phyloP scores from a whole-genome alignment of 2,113 vertebrate genomes.

The Phoxinus phoxinus region DNA sequence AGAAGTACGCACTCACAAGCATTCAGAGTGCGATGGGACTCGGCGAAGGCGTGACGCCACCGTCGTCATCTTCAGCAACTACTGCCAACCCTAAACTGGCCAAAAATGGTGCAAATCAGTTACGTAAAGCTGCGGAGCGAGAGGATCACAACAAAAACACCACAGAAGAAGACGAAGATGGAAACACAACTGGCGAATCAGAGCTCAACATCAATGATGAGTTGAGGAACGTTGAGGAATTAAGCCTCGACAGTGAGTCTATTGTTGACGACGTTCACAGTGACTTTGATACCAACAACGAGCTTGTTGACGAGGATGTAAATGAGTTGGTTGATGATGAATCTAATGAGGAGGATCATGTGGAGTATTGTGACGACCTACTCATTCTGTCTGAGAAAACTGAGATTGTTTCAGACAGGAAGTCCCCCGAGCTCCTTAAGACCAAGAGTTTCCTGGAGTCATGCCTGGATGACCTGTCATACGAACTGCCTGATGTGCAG shows the following conservation, averaged over 20 bases:
- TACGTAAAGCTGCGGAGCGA: constrained; percentile 90
- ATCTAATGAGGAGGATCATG: constrained; percentile 35
- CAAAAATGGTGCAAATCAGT: constrained; percentile 95
- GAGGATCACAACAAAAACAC: constrained; percentile 93
- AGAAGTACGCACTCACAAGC: constrained; percentile 93
- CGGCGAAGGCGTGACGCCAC: constrained; percentile 72
- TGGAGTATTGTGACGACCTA: constrained; percentile 51
- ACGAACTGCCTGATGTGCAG: not conserved
- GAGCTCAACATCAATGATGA: constrained; percentile 60
- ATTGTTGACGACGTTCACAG: constrained; percentile 33
- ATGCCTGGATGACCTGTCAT: constrained; percentile 76
- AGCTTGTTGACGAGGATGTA: constrained; percentile 61
- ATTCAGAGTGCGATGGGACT: constrained; percentile 97
- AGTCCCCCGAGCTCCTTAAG: constrained; percentile 69
- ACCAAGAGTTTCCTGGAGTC: constrained; percentile 87
- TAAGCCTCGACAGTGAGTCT: constrained; percentile 26
- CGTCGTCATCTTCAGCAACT: constrained; percentile 66
- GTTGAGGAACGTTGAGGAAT: constrained; percentile 53
- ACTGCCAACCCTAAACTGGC: constrained; percentile 90
- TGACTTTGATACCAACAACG: constrained; percentile 62
- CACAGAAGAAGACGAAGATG: constrained; percentile 64
- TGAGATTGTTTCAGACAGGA: constrained; percentile 7
- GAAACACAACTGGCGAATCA: constrained; percentile 71
- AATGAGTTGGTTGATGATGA: constrained; percentile 48
- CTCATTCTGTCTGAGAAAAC: constrained; percentile 50